Percentiles rank a stretch among this genome's conserved stretches.
Evolutionary conservation across 2,888 invertebrate species (phyloP).

Genomic region (Arge pagana): DNA sequence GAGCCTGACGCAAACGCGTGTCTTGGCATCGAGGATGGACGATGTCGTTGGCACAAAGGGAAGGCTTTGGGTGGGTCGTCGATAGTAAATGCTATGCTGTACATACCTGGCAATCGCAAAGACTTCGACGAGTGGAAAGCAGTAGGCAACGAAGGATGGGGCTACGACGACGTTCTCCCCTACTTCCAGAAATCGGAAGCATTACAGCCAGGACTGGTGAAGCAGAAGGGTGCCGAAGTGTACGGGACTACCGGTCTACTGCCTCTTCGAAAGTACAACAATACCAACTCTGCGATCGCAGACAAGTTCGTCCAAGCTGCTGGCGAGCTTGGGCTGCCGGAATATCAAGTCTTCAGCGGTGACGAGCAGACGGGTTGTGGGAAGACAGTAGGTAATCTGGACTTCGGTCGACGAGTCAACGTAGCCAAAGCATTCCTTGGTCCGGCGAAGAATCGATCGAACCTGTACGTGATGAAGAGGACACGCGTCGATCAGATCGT

Average conservation of each 20-base stretch:
- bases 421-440: slow-evolving; percentile 16
- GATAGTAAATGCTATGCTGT: slow-evolving; percentile 63
- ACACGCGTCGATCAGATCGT: slow-evolving; percentile 27
- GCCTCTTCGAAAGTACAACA: slow-evolving; percentile 82
- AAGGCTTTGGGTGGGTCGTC: slow-evolving; percentile 62
- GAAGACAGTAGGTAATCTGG: too few relatives aligned
- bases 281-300: slow-evolving; percentile 78
- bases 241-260: slow-evolving; percentile 84
- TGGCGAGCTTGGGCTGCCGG: slow-evolving; percentile 80
- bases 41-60: slow-evolving; percentile 56
- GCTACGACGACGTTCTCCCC: slow-evolving; percentile 50
- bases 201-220: slow-evolving; percentile 78
- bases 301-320: slow-evolving; percentile 85
- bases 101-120: slow-evolving; percentile 59
- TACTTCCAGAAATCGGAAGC: slow-evolving; percentile 71
- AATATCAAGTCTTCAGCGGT: too few relatives aligned
- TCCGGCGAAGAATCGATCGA: slow-evolving; percentile 13
- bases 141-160: slow-evolving; percentile 60
- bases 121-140: slow-evolving; percentile 62
- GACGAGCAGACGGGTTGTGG: too few relatives aligned
- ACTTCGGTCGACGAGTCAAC: slow-evolving; percentile 11
- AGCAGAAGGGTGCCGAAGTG: slow-evolving; percentile 76
- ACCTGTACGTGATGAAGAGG: slow-evolving; percentile 28
- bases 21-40: slow-evolving; percentile 37
- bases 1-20: slow-evolving; percentile 54